Percentiles rank a stretch among this genome's conserved stretches.
These are phyloP conservation scores for Eupithecia subumbrata DNA, from an alignment of 2,888 invertebrate species.

Conservation along the genomic window DNA sequence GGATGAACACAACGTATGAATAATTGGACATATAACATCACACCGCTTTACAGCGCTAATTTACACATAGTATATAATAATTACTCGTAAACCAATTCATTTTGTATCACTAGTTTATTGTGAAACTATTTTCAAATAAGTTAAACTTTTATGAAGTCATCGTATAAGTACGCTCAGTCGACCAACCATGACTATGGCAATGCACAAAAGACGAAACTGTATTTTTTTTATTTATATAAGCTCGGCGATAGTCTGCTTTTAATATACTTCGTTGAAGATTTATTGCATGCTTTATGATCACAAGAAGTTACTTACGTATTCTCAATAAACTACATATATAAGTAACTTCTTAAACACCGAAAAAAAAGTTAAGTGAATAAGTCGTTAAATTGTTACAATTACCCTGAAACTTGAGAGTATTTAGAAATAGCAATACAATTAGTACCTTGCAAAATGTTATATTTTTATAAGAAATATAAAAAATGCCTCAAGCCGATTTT, in stretches of 20 bases:
- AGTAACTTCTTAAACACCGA: too few relatives aligned
- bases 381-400: not conserved
- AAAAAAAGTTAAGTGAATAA: too few relatives aligned
- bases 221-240: not conserved
- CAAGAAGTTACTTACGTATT: too few relatives aligned
- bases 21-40: constrained; percentile 33
- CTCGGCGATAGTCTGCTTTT: not conserved
- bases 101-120: not conserved
- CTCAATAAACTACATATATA: too few relatives aligned
- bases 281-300: not conserved
- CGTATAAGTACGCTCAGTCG: not conserved
- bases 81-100: not conserved
- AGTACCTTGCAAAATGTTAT: not conserved
- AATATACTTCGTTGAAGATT: not conserved
- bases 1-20: not conserved
- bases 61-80: not conserved
- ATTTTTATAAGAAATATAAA: too few relatives aligned
- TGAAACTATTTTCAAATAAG: not conserved
- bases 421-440: not conserved
- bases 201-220: not conserved
- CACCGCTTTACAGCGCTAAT: constrained; percentile 19
- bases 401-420: constrained; percentile 6
- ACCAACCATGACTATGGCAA: not conserved
- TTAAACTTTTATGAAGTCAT: not conserved
- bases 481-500: not conserved